A percentile compares a stretch with the other conserved stretches of the same genome.
phyloP scores from a whole-genome alignment of 1,140 invertebrate species.

The Cephus cinctus region DNA sequence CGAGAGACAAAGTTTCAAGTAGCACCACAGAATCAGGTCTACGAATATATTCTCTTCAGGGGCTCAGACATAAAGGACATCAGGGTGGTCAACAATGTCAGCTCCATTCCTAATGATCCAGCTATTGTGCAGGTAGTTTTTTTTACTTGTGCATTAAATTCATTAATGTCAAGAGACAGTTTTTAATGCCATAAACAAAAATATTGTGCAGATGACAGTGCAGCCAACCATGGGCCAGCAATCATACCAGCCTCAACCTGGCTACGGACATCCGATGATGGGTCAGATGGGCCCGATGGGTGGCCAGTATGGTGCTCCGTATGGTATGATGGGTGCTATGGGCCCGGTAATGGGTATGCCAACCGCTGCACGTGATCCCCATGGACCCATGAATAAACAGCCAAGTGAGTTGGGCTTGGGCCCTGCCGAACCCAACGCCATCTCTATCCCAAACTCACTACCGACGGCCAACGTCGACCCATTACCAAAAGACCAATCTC shows the following conservation, averaged over 20 bases:
- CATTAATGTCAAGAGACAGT: neutral
- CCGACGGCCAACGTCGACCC: slow-evolving; percentile 52
- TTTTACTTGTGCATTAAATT: neutral
- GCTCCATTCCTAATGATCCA: slow-evolving; percentile 83
- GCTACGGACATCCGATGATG: slow-evolving; percentile 58
- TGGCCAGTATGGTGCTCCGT: slow-evolving; percentile 53
- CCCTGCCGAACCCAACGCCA: slow-evolving; percentile 54
- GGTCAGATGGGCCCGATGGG: slow-evolving; percentile 57
- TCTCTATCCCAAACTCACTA: slow-evolving; percentile 47
- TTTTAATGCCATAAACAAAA: neutral
- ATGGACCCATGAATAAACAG: slow-evolving; percentile 63
- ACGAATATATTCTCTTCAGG: slow-evolving; percentile 98
- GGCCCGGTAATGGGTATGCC: slow-evolving; percentile 62
- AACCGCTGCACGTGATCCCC: slow-evolving; percentile 43
- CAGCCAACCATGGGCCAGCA: slow-evolving; percentile 62
- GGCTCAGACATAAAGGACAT: slow-evolving; percentile 99
- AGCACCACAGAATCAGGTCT: slow-evolving; percentile 93
- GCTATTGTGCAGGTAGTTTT: slow-evolving; percentile 82
- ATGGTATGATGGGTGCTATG: slow-evolving; percentile 59
- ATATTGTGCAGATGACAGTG: slow-evolving; percentile 70
- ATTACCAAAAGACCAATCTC: slow-evolving; percentile 68
- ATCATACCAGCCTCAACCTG: slow-evolving; percentile 54
- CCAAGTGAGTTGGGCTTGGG: slow-evolving; percentile 74
- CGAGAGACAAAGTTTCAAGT: slow-evolving; percentile 91
- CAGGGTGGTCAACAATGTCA: slow-evolving; percentile 82